Conservation (phyloP, 2,888 invertebrate species). For the Eupeodes latifasciatus region DNA sequence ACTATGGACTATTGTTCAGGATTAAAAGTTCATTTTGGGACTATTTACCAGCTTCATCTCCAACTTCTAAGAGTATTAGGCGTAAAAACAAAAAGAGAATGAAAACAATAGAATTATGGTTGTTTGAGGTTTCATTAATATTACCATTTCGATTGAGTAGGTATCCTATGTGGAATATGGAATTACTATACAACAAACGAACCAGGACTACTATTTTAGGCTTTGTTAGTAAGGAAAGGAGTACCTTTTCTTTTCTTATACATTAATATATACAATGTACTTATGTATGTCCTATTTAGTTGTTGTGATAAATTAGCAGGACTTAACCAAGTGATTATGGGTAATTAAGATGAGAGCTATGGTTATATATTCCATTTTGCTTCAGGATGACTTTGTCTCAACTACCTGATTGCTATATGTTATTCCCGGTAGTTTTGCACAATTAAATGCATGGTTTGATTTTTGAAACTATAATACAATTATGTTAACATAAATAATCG, state of each 20-base stretch:
- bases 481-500: too few relatives aligned
- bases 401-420: neutral
- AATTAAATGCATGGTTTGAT: too few relatives aligned
- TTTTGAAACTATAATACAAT: too few relatives aligned
- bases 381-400: neutral
- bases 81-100: slow-evolving; percentile 57
- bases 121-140: slow-evolving; percentile 53
- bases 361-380: slow-evolving; percentile 12
- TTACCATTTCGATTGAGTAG: slow-evolving; percentile 28
- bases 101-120: slow-evolving; percentile 54
- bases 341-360: slow-evolving; percentile 76
- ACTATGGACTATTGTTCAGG: slow-evolving; percentile 48
- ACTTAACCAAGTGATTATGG: slow-evolving; percentile 76
- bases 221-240: slow-evolving; percentile 41
- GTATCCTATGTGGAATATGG: slow-evolving; percentile 5
- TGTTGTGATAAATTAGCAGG: slow-evolving; percentile 77
- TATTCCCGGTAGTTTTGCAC: too few relatives aligned
- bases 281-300: slow-evolving; percentile 14
- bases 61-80: slow-evolving; percentile 73
- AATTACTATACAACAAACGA: slow-evolving; percentile 27
- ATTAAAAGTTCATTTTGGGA: slow-evolving; percentile 73
- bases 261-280: slow-evolving; percentile 18
- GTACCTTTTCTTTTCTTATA: slow-evolving; percentile 42
- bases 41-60: slow-evolving; percentile 64
- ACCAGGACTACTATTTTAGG: neutral